Conservation (phyloP, 2,888 invertebrate genomes). For the Drosophila birchii region DNA sequence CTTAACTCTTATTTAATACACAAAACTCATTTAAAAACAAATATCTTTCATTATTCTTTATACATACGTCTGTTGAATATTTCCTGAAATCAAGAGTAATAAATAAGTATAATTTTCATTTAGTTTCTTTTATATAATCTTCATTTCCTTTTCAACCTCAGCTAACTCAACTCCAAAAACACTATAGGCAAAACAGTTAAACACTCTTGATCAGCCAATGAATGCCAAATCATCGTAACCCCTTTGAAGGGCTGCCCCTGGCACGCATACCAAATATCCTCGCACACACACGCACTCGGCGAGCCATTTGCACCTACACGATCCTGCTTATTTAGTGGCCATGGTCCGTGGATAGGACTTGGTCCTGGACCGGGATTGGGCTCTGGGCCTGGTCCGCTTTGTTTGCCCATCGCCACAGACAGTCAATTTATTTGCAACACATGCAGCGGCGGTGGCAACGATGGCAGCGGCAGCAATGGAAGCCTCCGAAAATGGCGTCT, state of each 20-base stretch:
- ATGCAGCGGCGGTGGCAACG: constrained; percentile 52
- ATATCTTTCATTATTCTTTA: background rate
- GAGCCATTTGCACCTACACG: constrained; percentile 67
- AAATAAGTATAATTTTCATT: no score
- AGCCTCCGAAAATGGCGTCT: constrained; percentile 60
- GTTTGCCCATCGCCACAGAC: constrained; percentile 61
- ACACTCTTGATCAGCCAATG: constrained; percentile 24
- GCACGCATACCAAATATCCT: constrained; percentile 38
- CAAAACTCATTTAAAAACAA: background rate
- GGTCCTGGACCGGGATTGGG: constrained; percentile 16
- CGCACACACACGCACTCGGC: constrained; percentile 19
- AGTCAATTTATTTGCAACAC: constrained; percentile 75
- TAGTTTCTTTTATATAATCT: background rate
- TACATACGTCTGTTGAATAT: background rate
- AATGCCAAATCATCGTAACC: constrained; percentile 34
- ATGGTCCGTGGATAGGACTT: constrained; percentile 32
- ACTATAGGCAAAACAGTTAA: background rate
- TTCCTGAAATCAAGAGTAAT: background rate
- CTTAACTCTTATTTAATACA: no score
- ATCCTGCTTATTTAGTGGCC: constrained; percentile 66
- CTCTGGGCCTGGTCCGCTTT: constrained; percentile 46
- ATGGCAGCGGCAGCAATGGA: constrained; percentile 19
- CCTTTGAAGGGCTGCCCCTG: constrained; percentile 34
- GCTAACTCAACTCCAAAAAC: background rate
- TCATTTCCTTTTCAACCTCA: background rate